These are phyloP conservation scores for Glareola pratincola DNA, from an alignment of 2,113 vertebrate species.

Conservation along the genomic window DNA sequence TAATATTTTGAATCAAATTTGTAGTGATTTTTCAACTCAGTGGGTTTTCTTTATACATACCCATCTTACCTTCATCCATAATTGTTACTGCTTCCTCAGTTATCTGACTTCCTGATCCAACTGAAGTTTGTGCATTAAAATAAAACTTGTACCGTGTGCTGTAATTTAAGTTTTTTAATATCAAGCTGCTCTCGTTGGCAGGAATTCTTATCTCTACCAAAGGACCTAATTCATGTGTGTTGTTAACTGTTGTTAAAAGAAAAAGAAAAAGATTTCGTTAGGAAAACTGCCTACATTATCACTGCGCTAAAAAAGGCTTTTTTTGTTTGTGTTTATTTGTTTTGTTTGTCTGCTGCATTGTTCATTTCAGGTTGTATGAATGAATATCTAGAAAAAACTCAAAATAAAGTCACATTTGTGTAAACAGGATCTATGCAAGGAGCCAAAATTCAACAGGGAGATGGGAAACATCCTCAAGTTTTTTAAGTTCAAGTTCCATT, in stretches of 20 bases:
- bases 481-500: neutral
- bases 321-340: neutral
- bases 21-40: neutral
- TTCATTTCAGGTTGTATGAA: neutral
- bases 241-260: slow-evolving; percentile 85
- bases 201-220: slow-evolving; percentile 86
- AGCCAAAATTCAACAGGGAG: neutral
- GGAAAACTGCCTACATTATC: neutral
- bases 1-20: neutral
- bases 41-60: slow-evolving; percentile 65
- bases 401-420: neutral
- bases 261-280: neutral
- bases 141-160: slow-evolving; percentile 97
- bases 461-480: neutral
- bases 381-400: neutral
- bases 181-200: slow-evolving; percentile 90
- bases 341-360: neutral
- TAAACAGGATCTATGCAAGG: neutral
- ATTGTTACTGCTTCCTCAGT: slow-evolving; percentile 89
- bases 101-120: slow-evolving; percentile 83
- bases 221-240: slow-evolving; percentile 89
- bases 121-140: slow-evolving; percentile 86
- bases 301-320: neutral
- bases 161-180: slow-evolving; percentile 89
- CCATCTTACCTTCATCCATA: slow-evolving; percentile 92